phyloP scores from a whole-genome alignment of 2,797 vertebrate species.

The Echiichthys vipera region DNA sequence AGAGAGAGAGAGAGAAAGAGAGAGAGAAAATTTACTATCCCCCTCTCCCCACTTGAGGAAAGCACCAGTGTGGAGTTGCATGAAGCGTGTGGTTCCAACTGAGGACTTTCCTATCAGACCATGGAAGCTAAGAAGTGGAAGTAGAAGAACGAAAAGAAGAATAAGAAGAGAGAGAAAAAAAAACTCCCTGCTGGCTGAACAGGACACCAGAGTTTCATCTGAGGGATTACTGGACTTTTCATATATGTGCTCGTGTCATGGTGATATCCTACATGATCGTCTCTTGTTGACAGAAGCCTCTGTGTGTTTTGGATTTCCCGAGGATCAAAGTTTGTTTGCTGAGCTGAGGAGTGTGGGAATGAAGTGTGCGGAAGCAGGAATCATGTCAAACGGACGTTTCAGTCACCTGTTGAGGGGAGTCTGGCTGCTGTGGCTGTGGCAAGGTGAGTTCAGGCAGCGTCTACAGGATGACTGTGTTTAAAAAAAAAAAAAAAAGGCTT shows the following conservation, averaged over 20 bases:
- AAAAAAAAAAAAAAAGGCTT: too few relatives aligned
- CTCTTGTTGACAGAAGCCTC: constrained; percentile 67
- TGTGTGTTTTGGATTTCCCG: constrained; percentile 60
- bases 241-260: constrained; percentile 56
- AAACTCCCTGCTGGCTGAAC: constrained; percentile 18
- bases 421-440: constrained; percentile 78
- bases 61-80: constrained; percentile 62
- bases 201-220: constrained; percentile 44
- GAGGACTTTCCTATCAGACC: constrained; percentile 59
- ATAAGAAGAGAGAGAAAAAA: background rate
- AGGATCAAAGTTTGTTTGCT: constrained; percentile 59
- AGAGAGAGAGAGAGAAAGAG: constrained; percentile 26
- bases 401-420: constrained; percentile 79
- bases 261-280: constrained; percentile 54
- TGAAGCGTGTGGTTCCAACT: constrained; percentile 49
- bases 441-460: constrained; percentile 79
- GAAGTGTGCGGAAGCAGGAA: constrained; percentile 59
- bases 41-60: constrained; percentile 46
- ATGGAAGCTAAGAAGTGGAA: constrained; percentile 68
- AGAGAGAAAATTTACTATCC: constrained; percentile 40
- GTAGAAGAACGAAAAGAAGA: constrained; percentile 43
- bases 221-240: constrained; percentile 67
- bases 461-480: constrained; percentile 1
- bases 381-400: constrained; percentile 76
- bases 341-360: constrained; percentile 54